A percentile compares a stretch with the other conserved stretches of the same genome.
Evolutionary conservation across 2,888 invertebrate genomes (phyloP).

Genomic region (Acanthosepion pharaonis): DNA sequence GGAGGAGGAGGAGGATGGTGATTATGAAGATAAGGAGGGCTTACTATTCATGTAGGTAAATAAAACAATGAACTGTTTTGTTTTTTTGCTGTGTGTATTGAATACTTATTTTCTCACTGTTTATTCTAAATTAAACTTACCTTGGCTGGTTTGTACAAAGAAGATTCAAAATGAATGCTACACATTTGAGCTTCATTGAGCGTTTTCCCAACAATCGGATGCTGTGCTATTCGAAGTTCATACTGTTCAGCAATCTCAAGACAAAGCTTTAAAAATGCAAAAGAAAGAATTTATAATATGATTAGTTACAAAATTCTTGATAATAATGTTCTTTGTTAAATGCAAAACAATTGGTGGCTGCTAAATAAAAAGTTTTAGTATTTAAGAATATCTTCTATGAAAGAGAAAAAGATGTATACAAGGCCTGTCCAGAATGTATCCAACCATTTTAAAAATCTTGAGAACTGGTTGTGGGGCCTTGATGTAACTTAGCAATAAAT

Average conservation of each 20-base stretch:
- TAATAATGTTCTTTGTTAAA: too few species aligned
- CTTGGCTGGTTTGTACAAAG: constrained; percentile 63
- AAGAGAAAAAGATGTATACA: too few species aligned
- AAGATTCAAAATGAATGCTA: constrained; percentile 63
- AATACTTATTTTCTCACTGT: too few species aligned
- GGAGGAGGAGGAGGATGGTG: too few species aligned
- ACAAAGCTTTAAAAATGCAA: constrained; percentile 49
- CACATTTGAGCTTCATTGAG: constrained; percentile 65
- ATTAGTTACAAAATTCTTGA: background rate
- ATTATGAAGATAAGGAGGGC: too few species aligned
- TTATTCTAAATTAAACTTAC: constrained; percentile 55
- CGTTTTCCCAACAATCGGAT: constrained; percentile 59
- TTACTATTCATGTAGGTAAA: too few species aligned
- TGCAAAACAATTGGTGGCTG: background rate
- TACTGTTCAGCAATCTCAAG: constrained; percentile 53
- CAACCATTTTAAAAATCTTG: too few species aligned
- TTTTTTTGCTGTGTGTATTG: too few species aligned
- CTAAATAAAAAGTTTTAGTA: background rate
- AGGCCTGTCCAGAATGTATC: too few species aligned
- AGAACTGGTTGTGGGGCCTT: background rate
- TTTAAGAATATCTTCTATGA: background rate
- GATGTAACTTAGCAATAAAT: background rate
- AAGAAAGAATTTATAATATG: background rate
- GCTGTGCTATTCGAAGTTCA: constrained; percentile 55
- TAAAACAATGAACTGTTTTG: too few species aligned